Base-by-base conservation (phyloP, 1,140 invertebrate species). In the Drosophila lacertosa region DNA sequence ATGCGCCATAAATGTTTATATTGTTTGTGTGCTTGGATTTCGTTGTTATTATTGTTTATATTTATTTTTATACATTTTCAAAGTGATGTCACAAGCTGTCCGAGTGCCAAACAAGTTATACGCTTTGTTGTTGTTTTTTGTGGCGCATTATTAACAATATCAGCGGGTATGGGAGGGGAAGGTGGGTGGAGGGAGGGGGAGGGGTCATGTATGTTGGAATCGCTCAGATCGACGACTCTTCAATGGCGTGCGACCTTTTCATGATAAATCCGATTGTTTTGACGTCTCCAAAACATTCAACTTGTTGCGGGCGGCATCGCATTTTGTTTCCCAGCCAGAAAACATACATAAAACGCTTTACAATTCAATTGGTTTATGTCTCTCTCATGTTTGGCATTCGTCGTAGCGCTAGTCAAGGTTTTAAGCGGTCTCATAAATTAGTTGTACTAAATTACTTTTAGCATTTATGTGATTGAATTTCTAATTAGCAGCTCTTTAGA, bases 11-110 rank as follows among this genome's bases (percentile, higher is more conserved):
- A 74, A 74, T 77, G 51, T 62, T 32, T 69, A 64, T 48, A 67
- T 53, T 67, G 62, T 35, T 0, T 55, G 15, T 20, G 16, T 35
- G 10, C 45, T 47, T 48, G 0, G 15, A 18, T 47, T 40, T 48
- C 32, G n/a, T n/a, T n/a, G n/a, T n/a, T n/a, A n/a, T n/a, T n/a
- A n/a, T n/a, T n/a, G n/a, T 75, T 60, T 70, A 55, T 64, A 70
- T 77, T 75, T 86, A 88, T 86, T 88, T 88, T 75, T 86, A 82
- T 65, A 82, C 74, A 69, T 88, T 88, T 88, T 78, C 82, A 50
- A 42, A 81, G 82, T 88, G 82, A 88, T 88, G 82, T 88, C 82
- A 88, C 78, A 72, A 64, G 55, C 53, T 24, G 42, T 35, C 54
- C 55, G 58, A 68, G 69, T 77, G 74, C 32, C 78, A 68, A 84